Evolutionary conservation across 35 echinoderm and acorn worm species (phyloP).

Genomic region (Nesometra sesokonis): DNA sequence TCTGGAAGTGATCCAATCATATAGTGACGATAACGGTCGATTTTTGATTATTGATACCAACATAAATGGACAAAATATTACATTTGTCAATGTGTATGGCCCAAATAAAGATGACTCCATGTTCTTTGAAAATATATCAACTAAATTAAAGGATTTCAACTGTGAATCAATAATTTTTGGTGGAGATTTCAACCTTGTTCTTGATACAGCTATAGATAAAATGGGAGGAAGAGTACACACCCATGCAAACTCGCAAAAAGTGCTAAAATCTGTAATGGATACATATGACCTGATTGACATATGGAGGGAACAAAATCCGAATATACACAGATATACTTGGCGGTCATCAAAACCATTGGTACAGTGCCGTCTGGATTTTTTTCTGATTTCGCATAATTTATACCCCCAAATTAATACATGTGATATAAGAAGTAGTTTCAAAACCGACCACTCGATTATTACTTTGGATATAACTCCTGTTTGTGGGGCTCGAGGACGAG

Average conservation of each 20-base stretch:
- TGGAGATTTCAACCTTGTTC: background rate
- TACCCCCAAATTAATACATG: background rate
- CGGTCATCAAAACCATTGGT: background rate
- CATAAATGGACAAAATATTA: background rate
- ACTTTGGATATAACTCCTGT: background rate
- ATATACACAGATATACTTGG: background rate
- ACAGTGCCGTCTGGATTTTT: background rate
- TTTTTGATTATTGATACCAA: background rate
- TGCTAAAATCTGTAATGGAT: background rate
- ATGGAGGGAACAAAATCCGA: background rate
- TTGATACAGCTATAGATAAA: background rate
- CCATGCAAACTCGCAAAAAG: background rate
- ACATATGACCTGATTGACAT: background rate
- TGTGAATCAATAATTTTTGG: background rate
- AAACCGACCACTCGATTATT: background rate
- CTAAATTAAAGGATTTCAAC: background rate
- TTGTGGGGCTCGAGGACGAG: background rate
- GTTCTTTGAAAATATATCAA: background rate
- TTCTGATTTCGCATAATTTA: background rate
- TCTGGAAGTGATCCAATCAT: background rate
- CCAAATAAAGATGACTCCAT: background rate
- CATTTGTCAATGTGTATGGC: background rate
- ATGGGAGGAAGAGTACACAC: background rate
- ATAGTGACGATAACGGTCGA: background rate
- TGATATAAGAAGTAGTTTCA: background rate